Conservation (phyloP, 2,888 invertebrate species). For the Harpalus rufipes region DNA sequence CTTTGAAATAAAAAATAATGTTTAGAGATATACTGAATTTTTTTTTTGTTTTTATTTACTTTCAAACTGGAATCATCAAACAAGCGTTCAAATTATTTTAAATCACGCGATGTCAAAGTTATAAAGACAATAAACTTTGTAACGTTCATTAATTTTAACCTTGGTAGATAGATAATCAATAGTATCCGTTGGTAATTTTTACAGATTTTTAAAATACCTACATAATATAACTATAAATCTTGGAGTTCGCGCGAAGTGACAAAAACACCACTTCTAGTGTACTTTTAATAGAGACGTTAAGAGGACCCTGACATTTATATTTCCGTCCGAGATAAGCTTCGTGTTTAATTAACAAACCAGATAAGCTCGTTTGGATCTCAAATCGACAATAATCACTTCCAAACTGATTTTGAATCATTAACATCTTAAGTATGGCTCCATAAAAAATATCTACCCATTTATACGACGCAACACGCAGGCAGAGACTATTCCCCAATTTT, state of each 20-base stretch:
- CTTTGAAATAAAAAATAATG: too few species aligned
- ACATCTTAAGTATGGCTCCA: background rate
- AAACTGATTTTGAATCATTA: conserved; percentile 33
- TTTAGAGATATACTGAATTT: too few species aligned
- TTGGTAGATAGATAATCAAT: conserved; percentile 50
- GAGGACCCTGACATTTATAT: conserved; percentile 51
- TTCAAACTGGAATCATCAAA: background rate
- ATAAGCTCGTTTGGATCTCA: conserved; percentile 46
- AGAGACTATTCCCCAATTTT: background rate
- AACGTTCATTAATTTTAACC: conserved; percentile 49
- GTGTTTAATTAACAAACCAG: conserved; percentile 56
- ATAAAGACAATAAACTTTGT: conserved; percentile 55
- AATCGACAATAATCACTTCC: conserved; percentile 18
- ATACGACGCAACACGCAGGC: background rate
- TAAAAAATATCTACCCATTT: conserved; percentile 10
- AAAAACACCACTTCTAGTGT: conserved; percentile 20
- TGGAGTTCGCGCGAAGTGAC: conserved; percentile 17
- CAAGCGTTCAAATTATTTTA: conserved; percentile 8
- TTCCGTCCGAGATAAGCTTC: conserved; percentile 50
- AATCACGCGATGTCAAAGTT: conserved; percentile 44
- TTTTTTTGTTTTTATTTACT: background rate
- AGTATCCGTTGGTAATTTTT: conserved; percentile 43
- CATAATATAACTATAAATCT: conserved; percentile 48
- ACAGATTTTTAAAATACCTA: conserved; percentile 41
- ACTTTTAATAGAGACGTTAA: conserved; percentile 44